Base-by-base conservation (phyloP, 2,113 vertebrate genomes). In the Xerus inauris region DNA sequence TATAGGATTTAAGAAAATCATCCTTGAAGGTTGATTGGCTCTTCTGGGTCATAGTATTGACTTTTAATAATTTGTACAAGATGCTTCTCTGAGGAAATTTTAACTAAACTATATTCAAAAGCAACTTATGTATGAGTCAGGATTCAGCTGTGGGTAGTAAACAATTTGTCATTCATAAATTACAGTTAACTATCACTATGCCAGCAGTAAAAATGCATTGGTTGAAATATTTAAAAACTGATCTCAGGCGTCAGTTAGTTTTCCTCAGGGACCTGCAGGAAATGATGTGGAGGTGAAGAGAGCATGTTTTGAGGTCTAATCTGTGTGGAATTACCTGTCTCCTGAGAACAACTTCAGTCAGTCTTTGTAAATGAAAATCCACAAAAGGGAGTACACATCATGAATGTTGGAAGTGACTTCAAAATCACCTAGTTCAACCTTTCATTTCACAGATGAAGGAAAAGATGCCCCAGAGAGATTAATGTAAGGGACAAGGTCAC, bases 101-200 rank as follows among this genome's bases (percentile, higher is more conserved):
- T 94, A 95, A 80, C 54, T 24, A 89, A 72, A 85, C 22, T 20
- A 45, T 62, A 8, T 59, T 90, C 11, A 73, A 76, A 62, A 91
- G 13, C 35, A 86, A 89, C 83, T 94, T 86, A 72, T 59, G 6
- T 90, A 17, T 87, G 67, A 94, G 57, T 79, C 57, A 72, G 24
- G 45, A 62, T 93, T 91, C 19, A 65, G 19, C 38, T 42, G 59
- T 54, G 1, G 28, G 22, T 89, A 75, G 32, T 72, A 65, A 94
- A 87, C 54, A 82, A 76, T 79, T 88, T 94, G 73, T 77, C 69
- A 94, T 96, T 88, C 65, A 80, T 73, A 90, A 93, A 92, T 95
- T 85, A 71, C 11, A 94, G 35, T 86, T 86, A 96, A 73, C 71
- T 95, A 62, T 91, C 62, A 71, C n/a, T 94, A 95, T 38, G 28